Evolutionary conservation across 1,140 invertebrate genomes (phyloP).

Genomic region (Antheraea pernyi): DNA sequence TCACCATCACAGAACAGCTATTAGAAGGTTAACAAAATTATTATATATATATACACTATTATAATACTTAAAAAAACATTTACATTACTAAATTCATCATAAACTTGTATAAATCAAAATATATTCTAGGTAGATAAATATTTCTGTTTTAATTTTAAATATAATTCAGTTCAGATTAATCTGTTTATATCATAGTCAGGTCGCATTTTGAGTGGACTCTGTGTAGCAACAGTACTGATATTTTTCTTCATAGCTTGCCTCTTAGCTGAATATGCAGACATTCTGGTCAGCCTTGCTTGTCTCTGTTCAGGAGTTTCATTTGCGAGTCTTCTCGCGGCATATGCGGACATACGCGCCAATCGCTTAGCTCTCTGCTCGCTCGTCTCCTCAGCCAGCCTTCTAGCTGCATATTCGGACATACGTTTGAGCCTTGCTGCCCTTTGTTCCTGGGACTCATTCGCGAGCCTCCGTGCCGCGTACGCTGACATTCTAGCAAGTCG

Average conservation of each 20-base stretch:
- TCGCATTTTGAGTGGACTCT: background rate
- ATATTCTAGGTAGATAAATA: background rate
- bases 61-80: background rate
- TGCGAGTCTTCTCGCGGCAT: constrained; percentile 69
- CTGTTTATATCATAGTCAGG: background rate
- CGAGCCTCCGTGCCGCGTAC: constrained; percentile 73
- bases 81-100: background rate
- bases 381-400: constrained; percentile 73
- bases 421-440: constrained; percentile 66
- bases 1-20: background rate
- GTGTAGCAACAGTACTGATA: constrained; percentile 7
- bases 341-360: constrained; percentile 78
- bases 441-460: constrained; percentile 79
- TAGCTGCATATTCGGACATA: constrained; percentile 72
- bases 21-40: background rate
- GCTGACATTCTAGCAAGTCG: constrained; percentile 76
- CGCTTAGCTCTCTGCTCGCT: constrained; percentile 74
- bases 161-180: background rate
- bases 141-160: background rate
- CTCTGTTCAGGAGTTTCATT: constrained; percentile 78
- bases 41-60: background rate
- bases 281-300: constrained; percentile 70
- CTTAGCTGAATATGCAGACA: constrained; percentile 75
- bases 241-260: constrained; percentile 59
- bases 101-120: background rate